Evolutionary conservation across 2,113 vertebrate genomes (phyloP).

Genomic region (Pluvianellus socialis): DNA sequence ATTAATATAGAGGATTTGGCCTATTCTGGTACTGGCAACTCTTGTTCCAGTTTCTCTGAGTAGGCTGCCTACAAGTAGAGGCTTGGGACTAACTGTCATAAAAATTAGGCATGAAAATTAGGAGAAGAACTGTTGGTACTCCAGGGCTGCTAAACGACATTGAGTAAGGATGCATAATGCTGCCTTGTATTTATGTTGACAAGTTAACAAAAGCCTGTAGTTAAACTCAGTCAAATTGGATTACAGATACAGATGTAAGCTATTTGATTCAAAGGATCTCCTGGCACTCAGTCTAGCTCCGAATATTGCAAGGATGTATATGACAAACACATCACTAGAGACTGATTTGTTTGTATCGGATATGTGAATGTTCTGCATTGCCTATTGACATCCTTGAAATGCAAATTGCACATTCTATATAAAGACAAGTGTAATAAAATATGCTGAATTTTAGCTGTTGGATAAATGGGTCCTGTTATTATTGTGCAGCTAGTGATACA

Average conservation of each 20-base stretch:
- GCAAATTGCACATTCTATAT: not conserved
- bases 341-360: not conserved
- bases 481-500: not conserved
- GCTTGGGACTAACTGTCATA: not conserved
- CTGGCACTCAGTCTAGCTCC: not conserved
- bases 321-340: not conserved
- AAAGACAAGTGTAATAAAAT: not conserved
- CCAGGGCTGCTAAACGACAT: not conserved
- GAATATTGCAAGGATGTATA: not conserved
- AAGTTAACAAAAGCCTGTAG: not conserved
- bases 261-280: not conserved
- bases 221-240: not conserved
- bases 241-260: not conserved
- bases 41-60: not conserved
- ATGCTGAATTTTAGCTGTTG: not conserved
- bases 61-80: not conserved
- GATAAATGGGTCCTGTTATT: not conserved
- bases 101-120: constrained; percentile 1
- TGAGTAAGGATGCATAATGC: not conserved
- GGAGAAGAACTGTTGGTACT: not conserved
- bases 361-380: not conserved
- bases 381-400: not conserved
- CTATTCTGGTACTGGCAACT: not conserved
- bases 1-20: not conserved
- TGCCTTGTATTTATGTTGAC: not conserved